phyloP scores from a whole-genome alignment of 2,888 invertebrate genomes.

The Meiosimyza platycephala region DNA sequence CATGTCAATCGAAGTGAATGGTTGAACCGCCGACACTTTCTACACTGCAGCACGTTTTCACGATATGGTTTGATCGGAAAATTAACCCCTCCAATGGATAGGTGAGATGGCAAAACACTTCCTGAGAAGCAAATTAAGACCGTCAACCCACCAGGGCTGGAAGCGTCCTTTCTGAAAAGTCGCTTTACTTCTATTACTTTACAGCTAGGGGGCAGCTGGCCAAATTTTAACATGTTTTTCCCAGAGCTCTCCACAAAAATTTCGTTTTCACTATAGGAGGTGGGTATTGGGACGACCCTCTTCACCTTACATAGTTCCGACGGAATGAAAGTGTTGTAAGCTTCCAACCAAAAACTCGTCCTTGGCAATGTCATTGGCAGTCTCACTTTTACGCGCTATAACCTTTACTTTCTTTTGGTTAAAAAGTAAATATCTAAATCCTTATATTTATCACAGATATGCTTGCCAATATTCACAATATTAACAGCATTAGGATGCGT shows the following conservation, averaged over 20 bases:
- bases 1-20: too few species aligned
- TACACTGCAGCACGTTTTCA: conserved; percentile 15
- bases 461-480: too few species aligned
- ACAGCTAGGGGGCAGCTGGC: background rate
- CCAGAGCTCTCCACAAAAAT: too few species aligned
- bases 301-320: too few species aligned
- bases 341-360: background rate
- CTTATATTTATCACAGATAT: too few species aligned
- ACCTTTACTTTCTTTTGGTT: too few species aligned
- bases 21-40: conserved; percentile 17
- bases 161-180: background rate
- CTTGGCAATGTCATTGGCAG: background rate
- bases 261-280: too few species aligned
- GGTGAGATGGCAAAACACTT: conserved; percentile 4
- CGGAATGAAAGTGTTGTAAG: background rate
- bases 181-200: background rate
- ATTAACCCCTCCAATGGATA: conserved; percentile 6
- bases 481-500: too few species aligned
- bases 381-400: background rate
- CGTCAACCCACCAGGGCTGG: background rate
- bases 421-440: too few species aligned
- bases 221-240: too few species aligned
- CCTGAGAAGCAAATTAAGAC: conserved; percentile 9
- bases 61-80: conserved; percentile 9
- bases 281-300: too few species aligned